Evolutionary conservation across 2,888 invertebrate species (phyloP).

Genomic region (Chironomus tentans): DNA sequence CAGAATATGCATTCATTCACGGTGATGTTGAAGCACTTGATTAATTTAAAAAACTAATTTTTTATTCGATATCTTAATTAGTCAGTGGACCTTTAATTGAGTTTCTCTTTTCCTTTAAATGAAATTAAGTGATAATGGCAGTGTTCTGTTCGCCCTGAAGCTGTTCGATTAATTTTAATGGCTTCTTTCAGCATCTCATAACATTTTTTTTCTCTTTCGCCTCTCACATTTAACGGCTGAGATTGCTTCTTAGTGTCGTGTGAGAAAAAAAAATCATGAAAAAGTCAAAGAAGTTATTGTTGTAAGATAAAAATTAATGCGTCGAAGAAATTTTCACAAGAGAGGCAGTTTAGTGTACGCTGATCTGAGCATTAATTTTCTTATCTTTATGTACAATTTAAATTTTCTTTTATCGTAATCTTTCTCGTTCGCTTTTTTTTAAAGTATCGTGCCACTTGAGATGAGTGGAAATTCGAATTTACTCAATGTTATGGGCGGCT

Average conservation of each 20-base stretch:
- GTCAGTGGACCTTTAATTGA: slow-evolving; percentile 22
- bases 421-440: too few relatives aligned
- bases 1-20: slow-evolving; percentile 13
- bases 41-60: slow-evolving; percentile 15
- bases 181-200: not conserved
- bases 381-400: too few relatives aligned
- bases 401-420: too few relatives aligned
- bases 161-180: slow-evolving; percentile 26
- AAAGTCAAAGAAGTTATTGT: not conserved
- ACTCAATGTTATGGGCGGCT: too few relatives aligned
- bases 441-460: too few relatives aligned
- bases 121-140: slow-evolving; percentile 24
- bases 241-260: too few relatives aligned
- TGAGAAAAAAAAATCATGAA: not conserved
- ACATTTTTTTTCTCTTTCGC: not conserved
- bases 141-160: slow-evolving; percentile 18
- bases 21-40: not conserved
- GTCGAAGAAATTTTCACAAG: not conserved
- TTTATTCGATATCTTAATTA: slow-evolving; percentile 23
- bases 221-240: not conserved
- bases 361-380: too few relatives aligned
- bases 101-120: not conserved
- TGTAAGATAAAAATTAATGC: not conserved
- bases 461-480: too few relatives aligned
- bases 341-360: too few relatives aligned